Percentiles rank a stretch among this genome's conserved stretches.
Conservation (phyloP, 2,888 invertebrate genomes). For the Mesoligia furuncula region DNA sequence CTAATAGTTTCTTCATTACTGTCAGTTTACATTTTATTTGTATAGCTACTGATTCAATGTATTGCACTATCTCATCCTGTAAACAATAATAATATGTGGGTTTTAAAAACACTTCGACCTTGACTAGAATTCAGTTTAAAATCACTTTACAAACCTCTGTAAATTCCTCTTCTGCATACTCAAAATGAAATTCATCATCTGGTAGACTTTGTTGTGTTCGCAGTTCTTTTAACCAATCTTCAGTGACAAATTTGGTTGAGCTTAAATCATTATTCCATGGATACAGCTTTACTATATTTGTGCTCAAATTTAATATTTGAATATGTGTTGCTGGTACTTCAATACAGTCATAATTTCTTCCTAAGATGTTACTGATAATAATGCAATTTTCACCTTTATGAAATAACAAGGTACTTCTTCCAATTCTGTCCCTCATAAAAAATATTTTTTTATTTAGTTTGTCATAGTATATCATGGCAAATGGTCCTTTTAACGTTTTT, state of each 20-base stretch:
- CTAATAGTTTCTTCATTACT: slow-evolving; percentile 83
- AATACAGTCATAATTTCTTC: slow-evolving; percentile 84
- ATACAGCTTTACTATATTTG: slow-evolving; percentile 74
- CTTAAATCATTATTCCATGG: slow-evolving; percentile 76
- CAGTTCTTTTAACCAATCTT: slow-evolving; percentile 77
- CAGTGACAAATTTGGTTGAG: slow-evolving; percentile 67
- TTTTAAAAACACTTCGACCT: slow-evolving; percentile 61
- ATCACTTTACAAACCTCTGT: slow-evolving; percentile 69
- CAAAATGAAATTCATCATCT: slow-evolving; percentile 79
- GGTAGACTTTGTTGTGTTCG: slow-evolving; percentile 78
- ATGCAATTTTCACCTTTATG: slow-evolving; percentile 83
- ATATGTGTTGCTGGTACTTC: slow-evolving; percentile 92
- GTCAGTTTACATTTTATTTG: slow-evolving; percentile 72
- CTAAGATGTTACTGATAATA: slow-evolving; percentile 90
- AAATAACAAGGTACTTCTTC: slow-evolving; percentile 95
- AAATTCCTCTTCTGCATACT: slow-evolving; percentile 67
- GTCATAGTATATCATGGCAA: slow-evolving; percentile 94
- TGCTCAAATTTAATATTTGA: slow-evolving; percentile 87
- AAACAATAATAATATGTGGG: slow-evolving; percentile 54
- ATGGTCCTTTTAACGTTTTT: slow-evolving; percentile 94
- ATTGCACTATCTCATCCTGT: slow-evolving; percentile 76
- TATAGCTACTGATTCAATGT: slow-evolving; percentile 73
- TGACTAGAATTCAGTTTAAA: slow-evolving; percentile 39
- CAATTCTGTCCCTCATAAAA: slow-evolving; percentile 96
- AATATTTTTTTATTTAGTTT: slow-evolving; percentile 91